Conservation (phyloP, 2,797 vertebrate species). For the Enteromius viviparus region DNA sequence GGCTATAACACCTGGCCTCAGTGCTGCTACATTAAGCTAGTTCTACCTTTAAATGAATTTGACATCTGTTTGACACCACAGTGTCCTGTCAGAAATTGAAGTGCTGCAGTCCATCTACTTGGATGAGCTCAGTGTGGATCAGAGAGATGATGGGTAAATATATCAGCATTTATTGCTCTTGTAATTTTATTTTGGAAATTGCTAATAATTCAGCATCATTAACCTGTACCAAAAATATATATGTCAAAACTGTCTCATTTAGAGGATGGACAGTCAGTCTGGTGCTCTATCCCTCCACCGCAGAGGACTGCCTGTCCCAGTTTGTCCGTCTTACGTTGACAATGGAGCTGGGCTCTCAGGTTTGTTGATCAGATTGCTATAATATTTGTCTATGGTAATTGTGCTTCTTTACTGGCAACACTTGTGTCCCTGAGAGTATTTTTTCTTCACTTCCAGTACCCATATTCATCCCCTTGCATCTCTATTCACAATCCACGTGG, state of each 20-base stretch:
- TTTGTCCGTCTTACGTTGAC: constrained; percentile 89
- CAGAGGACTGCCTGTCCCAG: constrained; percentile 88
- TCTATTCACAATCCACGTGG: constrained; percentile 88
- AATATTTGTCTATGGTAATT: neutral
- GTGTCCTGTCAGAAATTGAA: constrained; percentile 86
- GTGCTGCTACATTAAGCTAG: neutral
- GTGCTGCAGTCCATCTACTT: constrained; percentile 94
- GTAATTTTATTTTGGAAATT: neutral
- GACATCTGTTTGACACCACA: constrained; percentile 50
- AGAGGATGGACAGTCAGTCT: constrained; percentile 88
- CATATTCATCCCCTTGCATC: constrained; percentile 83
- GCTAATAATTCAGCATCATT: neutral
- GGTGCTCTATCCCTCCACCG: constrained; percentile 89
- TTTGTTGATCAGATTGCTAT: constrained; percentile 49
- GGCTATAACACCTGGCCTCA: no score
- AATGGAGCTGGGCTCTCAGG: constrained; percentile 84
- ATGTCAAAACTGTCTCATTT: constrained; percentile 19
- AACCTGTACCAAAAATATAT: neutral
- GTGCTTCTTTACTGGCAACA: neutral
- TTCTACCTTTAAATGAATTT: neutral
- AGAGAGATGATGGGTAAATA: constrained; percentile 78
- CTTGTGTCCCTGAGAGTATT: neutral
- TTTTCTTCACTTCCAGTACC: constrained; percentile 80
- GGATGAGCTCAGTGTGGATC: constrained; percentile 85
- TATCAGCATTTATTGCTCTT: neutral